These are phyloP conservation scores for Ganaspis brasiliensis DNA, from an alignment of 2,888 invertebrate genomes.

Conservation along the genomic window DNA sequence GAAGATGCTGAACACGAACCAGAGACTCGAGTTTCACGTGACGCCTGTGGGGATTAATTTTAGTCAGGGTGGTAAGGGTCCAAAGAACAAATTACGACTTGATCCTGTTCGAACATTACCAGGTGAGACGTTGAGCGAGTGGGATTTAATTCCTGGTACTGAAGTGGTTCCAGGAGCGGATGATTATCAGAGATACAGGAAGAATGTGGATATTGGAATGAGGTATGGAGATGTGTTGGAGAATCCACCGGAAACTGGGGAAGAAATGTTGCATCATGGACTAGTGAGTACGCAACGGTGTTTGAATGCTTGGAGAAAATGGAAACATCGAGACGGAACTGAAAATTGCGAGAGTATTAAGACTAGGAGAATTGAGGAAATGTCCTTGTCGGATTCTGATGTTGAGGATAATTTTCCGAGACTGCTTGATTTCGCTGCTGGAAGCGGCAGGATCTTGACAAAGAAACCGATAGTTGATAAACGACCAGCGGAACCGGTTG, in stretches of 20 bases:
- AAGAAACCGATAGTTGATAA: conserved; percentile 51
- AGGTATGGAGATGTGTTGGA: conserved; percentile 62
- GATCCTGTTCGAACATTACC: conserved; percentile 63
- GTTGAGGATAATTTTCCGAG: conserved; percentile 68
- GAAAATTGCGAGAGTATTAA: too few relatives aligned
- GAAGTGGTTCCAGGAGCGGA: conserved; percentile 64
- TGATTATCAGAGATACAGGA: conserved; percentile 65
- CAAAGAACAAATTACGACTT: conserved; percentile 62
- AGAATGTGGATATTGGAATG: conserved; percentile 62
- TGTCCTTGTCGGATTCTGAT: background rate
- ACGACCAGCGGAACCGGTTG: conserved; percentile 56
- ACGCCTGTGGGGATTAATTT: conserved; percentile 68
- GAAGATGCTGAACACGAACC: conserved; percentile 76
- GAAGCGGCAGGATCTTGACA: conserved; percentile 35
- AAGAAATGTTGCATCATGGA: conserved; percentile 60
- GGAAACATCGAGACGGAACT: conserved; percentile 53
- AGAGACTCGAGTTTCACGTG: conserved; percentile 68
- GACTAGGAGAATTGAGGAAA: background rate
- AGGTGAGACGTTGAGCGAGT: conserved; percentile 56
- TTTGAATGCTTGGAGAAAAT: conserved; percentile 67
- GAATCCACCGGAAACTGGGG: conserved; percentile 59
- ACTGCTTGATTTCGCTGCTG: conserved; percentile 66
- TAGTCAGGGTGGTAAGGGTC: conserved; percentile 49
- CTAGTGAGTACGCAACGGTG: conserved; percentile 71
- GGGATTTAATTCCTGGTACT: conserved; percentile 62